Evolutionary conservation across 2,113 vertebrate species (phyloP), one percentile per base, ranked within the genome.

Genomic region (Eulemur macaco): DNA sequence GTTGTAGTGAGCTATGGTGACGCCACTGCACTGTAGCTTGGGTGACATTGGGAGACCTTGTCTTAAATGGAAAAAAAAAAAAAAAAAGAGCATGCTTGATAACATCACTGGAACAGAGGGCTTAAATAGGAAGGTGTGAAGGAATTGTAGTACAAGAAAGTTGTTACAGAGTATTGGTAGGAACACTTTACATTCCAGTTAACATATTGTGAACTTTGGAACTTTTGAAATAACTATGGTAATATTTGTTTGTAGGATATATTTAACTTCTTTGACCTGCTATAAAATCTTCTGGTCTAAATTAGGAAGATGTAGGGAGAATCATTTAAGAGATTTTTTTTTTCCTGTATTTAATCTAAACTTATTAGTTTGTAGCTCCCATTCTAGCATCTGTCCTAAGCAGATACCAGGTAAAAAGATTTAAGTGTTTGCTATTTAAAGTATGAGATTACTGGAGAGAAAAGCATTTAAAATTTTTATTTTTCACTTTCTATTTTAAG

Each of bases 401-500:
- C 29, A 82, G n/a, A 74, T 13, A 47, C 60, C 39, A 71, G 45
- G 31, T 82, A 84, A 74, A 37, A 87, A 82, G 37, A 94, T 27
- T 94, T 54, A 47, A 11, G 23, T 52, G 18, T 86, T 92, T 71
- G 34, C 50, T 93, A 27, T 60, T 85, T 89, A 15, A 78, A 89
- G 21, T 96, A 1, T 90, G 54, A 47, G 20, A 86, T 71, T 81
- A 20, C 29, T 56, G 78, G n/a, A 12, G 6, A 76, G 27, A 27
- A 27, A 87, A 87, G 52, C 47, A 60, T 82, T 96, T 68, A 80
- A 91, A 92, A 23, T 91, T 95, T 85, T 76, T 9, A 73, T 45
- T 82, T 95, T 80, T 92, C 6, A 50, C n/a, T 74, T 88, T 76
- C 21, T 91, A 5, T 91, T 94, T 91, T 76, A 97, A 91, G n/a